These are phyloP conservation scores for Gasteruption jaculator DNA, from an alignment of 2,888 invertebrate genomes.

Conservation along the genomic window DNA sequence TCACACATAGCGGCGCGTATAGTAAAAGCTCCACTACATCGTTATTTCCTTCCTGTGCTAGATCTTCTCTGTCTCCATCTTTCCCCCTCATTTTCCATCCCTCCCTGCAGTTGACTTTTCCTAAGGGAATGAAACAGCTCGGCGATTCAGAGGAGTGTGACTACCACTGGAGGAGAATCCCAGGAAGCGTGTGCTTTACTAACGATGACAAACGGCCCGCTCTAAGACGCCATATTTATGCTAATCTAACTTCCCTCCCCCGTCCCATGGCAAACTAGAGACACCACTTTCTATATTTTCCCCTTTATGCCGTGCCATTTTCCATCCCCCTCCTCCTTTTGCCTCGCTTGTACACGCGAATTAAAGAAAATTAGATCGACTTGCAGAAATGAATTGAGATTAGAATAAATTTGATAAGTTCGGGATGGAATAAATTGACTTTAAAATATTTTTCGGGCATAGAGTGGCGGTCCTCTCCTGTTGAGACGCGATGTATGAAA, in stretches of 20 bases:
- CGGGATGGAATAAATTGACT: no score
- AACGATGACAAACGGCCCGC: conserved; percentile 51
- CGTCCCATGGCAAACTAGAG: no score
- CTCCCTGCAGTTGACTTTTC: conserved; percentile 28
- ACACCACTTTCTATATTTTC: no score
- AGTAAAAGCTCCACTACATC: conserved; percentile 37
- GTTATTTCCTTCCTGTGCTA: conserved; percentile 45
- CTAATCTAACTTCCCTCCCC: conserved; percentile 50
- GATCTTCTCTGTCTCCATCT: no score
- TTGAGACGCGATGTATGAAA: no score
- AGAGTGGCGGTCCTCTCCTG: no score
- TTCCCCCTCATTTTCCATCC: no score
- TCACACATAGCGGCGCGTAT: conserved; percentile 22
- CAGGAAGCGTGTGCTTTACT: conserved; percentile 53
- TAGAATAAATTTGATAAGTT: no score
- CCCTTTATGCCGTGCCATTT: no score
- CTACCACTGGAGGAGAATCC: conserved; percentile 46
- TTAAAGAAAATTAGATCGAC: no score
- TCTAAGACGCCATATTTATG: conserved; percentile 52
- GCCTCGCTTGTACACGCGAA: conserved; percentile 3
- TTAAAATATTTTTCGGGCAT: no score
- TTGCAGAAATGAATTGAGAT: no score
- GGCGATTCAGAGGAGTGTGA: conserved; percentile 44
- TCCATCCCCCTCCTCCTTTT: conserved; percentile 20
- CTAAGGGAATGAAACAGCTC: conserved; percentile 39